Percentiles rank a stretch among this genome's conserved stretches.
Conservation (phyloP, 2,797 vertebrate species). For the Platalea minor region DNA sequence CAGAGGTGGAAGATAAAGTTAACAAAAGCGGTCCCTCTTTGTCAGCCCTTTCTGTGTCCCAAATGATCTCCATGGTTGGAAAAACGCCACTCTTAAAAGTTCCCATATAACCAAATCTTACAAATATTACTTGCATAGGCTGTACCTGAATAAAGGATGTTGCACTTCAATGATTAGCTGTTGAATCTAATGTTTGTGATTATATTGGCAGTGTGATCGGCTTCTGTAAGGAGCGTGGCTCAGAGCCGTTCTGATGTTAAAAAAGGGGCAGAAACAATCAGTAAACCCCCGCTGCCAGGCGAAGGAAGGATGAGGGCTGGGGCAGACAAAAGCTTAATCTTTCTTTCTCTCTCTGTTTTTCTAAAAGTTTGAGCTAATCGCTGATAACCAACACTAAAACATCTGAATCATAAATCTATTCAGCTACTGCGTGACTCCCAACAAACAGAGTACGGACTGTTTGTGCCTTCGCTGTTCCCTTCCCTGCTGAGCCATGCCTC, state of each 20-base stretch:
- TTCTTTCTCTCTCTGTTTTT: constrained; percentile 11
- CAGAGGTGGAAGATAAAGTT: not conserved
- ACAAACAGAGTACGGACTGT: not conserved
- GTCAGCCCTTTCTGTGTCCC: not conserved
- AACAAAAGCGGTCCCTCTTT: not conserved
- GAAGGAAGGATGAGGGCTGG: constrained; percentile 33
- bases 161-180: not conserved
- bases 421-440: constrained; percentile 5
- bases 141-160: not conserved
- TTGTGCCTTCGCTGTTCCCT: not conserved
- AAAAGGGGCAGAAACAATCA: constrained; percentile 37
- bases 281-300: constrained; percentile 32
- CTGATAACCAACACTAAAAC: constrained; percentile 30
- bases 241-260: constrained; percentile 27
- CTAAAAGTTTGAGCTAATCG: constrained; percentile 36
- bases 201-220: not conserved
- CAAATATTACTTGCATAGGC: not conserved
- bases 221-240: not conserved
- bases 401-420: constrained; percentile 38
- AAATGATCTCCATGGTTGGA: not conserved
- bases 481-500: not conserved
- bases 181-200: not conserved
- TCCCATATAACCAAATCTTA: not conserved
- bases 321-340: constrained; percentile 57
- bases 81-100: accelerated